Evolutionary conservation across 2,888 invertebrate species (phyloP).

Genomic region (Mythimna impura): DNA sequence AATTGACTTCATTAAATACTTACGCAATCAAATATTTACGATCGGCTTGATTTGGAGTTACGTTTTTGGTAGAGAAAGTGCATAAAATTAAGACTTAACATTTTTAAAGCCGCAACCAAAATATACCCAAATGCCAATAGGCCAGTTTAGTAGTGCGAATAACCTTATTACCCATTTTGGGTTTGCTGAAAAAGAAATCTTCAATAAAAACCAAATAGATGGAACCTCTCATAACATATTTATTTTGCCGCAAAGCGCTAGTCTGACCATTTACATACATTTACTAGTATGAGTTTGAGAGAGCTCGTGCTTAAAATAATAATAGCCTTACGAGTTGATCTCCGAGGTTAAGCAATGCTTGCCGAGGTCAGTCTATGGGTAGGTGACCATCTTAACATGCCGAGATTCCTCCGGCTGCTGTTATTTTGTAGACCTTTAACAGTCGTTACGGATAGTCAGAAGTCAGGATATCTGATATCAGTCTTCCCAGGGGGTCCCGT

Average conservation of each 20-base stretch:
- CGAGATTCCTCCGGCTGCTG: too few relatives aligned
- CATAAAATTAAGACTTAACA: not conserved
- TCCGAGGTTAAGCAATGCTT: too few relatives aligned
- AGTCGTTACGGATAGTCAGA: too few relatives aligned
- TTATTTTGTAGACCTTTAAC: too few relatives aligned
- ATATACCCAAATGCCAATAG: conserved; percentile 1
- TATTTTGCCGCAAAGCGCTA: conserved; percentile 13
- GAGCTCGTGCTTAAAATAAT: too few relatives aligned
- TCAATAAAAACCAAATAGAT: not conserved
- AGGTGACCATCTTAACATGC: too few relatives aligned
- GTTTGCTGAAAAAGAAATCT: conserved; percentile 3
- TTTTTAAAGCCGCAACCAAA: not conserved
- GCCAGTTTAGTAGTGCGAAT: not conserved
- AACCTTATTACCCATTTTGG: not conserved
- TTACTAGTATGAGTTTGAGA: not conserved
- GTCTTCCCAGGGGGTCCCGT: too few relatives aligned
- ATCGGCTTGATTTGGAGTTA: conserved; percentile 6
- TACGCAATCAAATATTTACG: conserved; percentile 13
- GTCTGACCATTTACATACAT: conserved; percentile 17
- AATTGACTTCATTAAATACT: not conserved
- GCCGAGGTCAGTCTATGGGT: too few relatives aligned
- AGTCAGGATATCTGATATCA: too few relatives aligned
- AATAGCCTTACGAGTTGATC: too few relatives aligned
- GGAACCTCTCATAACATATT: conserved; percentile 23
- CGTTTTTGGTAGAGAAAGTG: conserved; percentile 30